A percentile compares a stretch with the other conserved stretches of the same genome.
Evolutionary conservation across 2,113 vertebrate species (phyloP).

Genomic region (Orientallactaga bullata): DNA sequence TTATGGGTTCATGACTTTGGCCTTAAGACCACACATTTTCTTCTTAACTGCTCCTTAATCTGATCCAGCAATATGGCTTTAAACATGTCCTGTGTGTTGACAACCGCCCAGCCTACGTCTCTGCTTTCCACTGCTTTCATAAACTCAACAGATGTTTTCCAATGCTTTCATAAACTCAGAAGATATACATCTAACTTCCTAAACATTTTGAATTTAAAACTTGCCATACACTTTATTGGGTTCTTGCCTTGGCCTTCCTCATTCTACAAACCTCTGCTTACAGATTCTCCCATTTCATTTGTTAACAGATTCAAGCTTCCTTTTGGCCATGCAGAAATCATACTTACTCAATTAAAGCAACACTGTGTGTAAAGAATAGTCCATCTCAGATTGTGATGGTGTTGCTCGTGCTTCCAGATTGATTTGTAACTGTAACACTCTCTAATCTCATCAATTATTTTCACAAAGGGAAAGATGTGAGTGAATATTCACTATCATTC

Average conservation of each 20-base stretch:
- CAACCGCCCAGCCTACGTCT: background rate
- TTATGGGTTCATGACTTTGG: background rate
- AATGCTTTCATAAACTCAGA: background rate
- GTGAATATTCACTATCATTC: background rate
- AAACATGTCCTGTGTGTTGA: background rate
- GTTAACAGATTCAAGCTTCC: background rate
- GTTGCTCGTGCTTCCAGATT: background rate
- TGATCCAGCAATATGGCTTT: background rate
- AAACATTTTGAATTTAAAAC: background rate
- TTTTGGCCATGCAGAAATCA: background rate
- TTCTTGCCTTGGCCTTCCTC: background rate
- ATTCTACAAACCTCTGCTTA: background rate
- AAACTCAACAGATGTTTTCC: background rate
- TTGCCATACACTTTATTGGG: background rate
- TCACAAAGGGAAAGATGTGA: background rate
- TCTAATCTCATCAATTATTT: background rate
- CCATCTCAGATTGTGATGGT: too few species aligned
- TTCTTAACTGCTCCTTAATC: background rate
- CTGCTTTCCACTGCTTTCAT: background rate
- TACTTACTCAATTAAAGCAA: background rate
- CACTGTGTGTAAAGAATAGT: background rate
- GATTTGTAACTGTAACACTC: background rate
- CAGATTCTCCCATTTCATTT: background rate
- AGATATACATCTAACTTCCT: background rate
- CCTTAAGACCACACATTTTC: too few species aligned